Evolutionary conservation across 2,113 vertebrate species (phyloP), one percentile per base, ranked within the genome.

Genomic region (Typhlomys cinereus): DNA sequence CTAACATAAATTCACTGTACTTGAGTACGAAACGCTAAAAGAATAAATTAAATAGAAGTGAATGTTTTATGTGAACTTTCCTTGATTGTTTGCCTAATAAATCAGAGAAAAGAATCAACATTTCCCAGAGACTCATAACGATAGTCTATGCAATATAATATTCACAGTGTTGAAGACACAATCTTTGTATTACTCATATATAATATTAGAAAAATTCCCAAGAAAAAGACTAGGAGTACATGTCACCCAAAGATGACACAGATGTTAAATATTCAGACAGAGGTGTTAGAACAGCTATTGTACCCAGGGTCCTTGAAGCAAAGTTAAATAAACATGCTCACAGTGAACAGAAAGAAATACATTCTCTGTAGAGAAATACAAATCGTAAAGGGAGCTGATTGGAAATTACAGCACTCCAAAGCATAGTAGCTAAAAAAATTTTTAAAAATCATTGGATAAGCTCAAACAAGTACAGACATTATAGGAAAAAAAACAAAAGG

Each of bases 301-400:
- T 12, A 78, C 21, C 34, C 69, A 7, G 48, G 73, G 76, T 20
- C 78, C 31, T 39, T 1, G 29, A 88, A 27, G 59, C 66, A 50
- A 86, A 85, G 52, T 39, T 69, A 27, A 89, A 61, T 85, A 50
- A 89, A 61, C 78, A 41, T 36, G 36, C 21, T 57, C 80, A 29
- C 17, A 29, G n/a, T 36, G 59, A 66, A 93, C 7, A 9, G n/a
- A 44, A 85, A 83, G 54, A 59, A 64, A 83, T 7, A 57, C 62
- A 34, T 88, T 69, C 50, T 93, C 66, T 85, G 70, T 15, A 93
- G 59, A 90, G 48, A 85, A 90, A 75, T n/a, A 82, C n/a, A 90
- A 82, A 67, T 4, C 52, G 62, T 61, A 50, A 66, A 82, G 57
- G 12, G n/a, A 69, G 71, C 18, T 5, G 34, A 39, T 59, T 88